Conservation (phyloP, 2,113 vertebrate genomes). For the Edolisoma coerulescens region DNA sequence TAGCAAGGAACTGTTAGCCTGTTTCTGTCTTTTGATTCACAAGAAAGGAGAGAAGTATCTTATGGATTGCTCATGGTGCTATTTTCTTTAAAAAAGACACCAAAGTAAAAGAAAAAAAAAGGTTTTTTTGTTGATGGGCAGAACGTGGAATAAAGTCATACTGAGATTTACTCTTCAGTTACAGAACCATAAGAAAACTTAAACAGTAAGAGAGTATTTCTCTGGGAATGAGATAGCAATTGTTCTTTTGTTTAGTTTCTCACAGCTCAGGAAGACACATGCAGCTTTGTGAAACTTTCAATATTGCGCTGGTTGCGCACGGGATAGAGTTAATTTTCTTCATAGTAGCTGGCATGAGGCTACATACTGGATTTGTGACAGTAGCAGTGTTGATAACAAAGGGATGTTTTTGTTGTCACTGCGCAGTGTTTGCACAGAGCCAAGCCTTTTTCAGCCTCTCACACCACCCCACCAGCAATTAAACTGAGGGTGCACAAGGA, state of each 20-base stretch:
- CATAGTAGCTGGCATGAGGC: neutral
- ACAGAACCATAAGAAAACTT: neutral
- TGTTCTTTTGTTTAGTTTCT: neutral
- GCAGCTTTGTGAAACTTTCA: neutral
- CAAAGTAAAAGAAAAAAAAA: neutral
- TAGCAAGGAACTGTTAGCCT: neutral
- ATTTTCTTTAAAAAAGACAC: neutral
- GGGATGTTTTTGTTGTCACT: neutral
- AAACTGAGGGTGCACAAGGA: too few species aligned
- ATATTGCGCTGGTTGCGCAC: neutral
- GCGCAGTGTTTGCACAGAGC: neutral
- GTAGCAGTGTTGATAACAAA: neutral
- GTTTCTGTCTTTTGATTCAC: neutral
- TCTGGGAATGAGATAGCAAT: neutral
- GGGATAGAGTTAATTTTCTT: neutral
- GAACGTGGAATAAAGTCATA: neutral
- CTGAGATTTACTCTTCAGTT: neutral
- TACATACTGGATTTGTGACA: neutral
- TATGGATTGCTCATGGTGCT: neutral
- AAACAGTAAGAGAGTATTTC: neutral
- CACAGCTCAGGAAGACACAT: neutral
- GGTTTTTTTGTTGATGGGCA: neutral
- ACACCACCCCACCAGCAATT: too few species aligned
- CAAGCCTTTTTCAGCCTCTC: neutral
- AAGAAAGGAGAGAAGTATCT: neutral